phyloP scores from a whole-genome alignment of 2,113 vertebrate genomes.

The Menidia beryllina region DNA sequence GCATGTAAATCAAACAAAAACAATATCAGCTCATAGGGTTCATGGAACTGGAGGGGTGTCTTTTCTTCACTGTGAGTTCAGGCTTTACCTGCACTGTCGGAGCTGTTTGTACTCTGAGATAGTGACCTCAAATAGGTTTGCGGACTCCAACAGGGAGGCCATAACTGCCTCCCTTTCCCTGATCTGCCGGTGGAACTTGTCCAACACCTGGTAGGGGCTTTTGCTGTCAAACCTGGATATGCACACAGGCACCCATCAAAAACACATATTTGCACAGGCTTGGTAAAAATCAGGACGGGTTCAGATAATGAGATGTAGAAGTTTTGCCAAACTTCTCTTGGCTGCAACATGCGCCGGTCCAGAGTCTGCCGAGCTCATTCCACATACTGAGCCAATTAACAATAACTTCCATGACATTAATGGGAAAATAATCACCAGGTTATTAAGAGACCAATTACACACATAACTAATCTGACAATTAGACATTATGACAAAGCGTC shows the following conservation, averaged over 20 bases:
- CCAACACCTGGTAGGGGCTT: slow-evolving; percentile 85
- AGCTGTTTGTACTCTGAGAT: slow-evolving; percentile 91
- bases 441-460: slow-evolving; percentile 71
- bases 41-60: neutral
- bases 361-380: slow-evolving; percentile 19
- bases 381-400: slow-evolving; percentile 51
- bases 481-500: slow-evolving; percentile 59
- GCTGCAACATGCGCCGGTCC: slow-evolving; percentile 25
- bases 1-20: slow-evolving; percentile 14
- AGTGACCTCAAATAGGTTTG: slow-evolving; percentile 91
- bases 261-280: slow-evolving; percentile 17
- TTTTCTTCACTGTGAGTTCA: neutral
- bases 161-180: slow-evolving; percentile 87
- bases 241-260: slow-evolving; percentile 18
- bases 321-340: slow-evolving; percentile 37
- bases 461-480: slow-evolving; percentile 71
- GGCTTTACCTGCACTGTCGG: slow-evolving; percentile 88
- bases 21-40: slow-evolving; percentile 33
- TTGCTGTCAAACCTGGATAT: slow-evolving; percentile 85
- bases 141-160: slow-evolving; percentile 86
- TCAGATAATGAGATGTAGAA: slow-evolving; percentile 32
- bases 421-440: slow-evolving; percentile 70
- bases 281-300: slow-evolving; percentile 31
- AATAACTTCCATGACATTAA: slow-evolving; percentile 68
- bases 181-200: slow-evolving; percentile 85